These are phyloP conservation scores for Bombus confusus DNA, from an alignment of 1,140 invertebrate genomes.

Conservation along the genomic window DNA sequence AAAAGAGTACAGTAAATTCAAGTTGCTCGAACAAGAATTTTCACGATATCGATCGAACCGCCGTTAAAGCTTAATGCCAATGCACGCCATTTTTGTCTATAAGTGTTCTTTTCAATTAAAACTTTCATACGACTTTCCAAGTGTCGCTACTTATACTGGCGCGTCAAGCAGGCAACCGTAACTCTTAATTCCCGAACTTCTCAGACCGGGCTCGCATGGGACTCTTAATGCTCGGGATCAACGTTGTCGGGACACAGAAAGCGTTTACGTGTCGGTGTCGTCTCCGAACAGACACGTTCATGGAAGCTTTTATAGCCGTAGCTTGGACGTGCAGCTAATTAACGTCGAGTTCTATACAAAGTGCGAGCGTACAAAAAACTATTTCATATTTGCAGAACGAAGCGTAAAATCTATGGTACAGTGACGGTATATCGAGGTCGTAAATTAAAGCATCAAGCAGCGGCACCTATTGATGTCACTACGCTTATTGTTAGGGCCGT, in stretches of 20 bases:
- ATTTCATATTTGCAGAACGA: neutral
- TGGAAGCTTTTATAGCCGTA: neutral
- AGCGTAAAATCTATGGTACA: neutral
- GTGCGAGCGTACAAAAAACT: neutral
- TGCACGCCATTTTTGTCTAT: neutral
- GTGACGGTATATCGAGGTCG: neutral
- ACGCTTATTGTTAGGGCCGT: neutral
- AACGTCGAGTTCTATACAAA: neutral
- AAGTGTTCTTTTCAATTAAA: slow-evolving; percentile 40
- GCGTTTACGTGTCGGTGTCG: neutral
- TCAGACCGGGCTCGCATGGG: neutral
- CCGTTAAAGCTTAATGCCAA: no score
- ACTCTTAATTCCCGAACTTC: slow-evolving; percentile 30
- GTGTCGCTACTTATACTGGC: neutral
- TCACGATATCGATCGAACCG: neutral
- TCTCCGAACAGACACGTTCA: neutral
- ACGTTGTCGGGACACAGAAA: slow-evolving; percentile 18
- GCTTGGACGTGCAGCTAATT: neutral
- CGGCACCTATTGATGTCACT: neutral
- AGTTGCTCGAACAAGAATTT: neutral
- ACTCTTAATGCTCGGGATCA: slow-evolving; percentile 8
- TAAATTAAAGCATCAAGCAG: neutral
- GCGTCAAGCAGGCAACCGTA: neutral
- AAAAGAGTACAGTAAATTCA: neutral
- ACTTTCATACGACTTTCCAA: slow-evolving; percentile 9